Conservation (phyloP, 2,797 vertebrate genomes). For the Scolopax bukidnonensis region DNA sequence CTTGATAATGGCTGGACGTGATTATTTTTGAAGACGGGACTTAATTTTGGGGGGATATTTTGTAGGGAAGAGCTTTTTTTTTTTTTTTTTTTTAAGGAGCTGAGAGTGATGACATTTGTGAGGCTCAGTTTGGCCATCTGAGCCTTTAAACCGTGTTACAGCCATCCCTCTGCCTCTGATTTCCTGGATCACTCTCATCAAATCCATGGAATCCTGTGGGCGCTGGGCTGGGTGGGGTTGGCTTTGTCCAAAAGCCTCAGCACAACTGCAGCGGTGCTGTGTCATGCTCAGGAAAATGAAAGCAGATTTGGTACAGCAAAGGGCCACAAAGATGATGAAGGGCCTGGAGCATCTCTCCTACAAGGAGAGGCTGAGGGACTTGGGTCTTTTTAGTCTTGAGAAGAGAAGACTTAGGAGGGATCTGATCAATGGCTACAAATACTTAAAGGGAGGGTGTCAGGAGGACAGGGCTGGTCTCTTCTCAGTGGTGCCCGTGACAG, state of each 20-base stretch:
- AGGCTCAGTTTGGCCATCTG: background rate
- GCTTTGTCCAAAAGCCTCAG: background rate
- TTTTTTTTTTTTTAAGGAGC: background rate
- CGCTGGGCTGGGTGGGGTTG: background rate
- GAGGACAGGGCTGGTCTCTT: too few species aligned
- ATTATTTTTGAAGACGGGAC: background rate
- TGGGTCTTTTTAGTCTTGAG: too few species aligned
- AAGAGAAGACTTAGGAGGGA: too few species aligned
- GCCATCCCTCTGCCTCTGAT: background rate
- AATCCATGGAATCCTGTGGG: background rate
- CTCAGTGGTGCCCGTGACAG: too few species aligned
- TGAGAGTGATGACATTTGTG: background rate
- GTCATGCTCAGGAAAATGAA: background rate
- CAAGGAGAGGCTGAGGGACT: too few species aligned
- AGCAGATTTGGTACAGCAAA: background rate
- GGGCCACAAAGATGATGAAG: too few species aligned
- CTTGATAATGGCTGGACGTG: background rate
- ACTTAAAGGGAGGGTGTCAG: too few species aligned
- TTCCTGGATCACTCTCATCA: background rate
- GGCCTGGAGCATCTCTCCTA: too few species aligned
- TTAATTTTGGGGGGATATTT: background rate
- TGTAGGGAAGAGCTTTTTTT: background rate
- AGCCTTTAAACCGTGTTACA: background rate
- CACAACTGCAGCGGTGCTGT: rapidly evolving
- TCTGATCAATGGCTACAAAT: too few species aligned